These are phyloP conservation scores for Copidosoma aretas DNA, from an alignment of 2,888 invertebrate species.

Conservation along the genomic window DNA sequence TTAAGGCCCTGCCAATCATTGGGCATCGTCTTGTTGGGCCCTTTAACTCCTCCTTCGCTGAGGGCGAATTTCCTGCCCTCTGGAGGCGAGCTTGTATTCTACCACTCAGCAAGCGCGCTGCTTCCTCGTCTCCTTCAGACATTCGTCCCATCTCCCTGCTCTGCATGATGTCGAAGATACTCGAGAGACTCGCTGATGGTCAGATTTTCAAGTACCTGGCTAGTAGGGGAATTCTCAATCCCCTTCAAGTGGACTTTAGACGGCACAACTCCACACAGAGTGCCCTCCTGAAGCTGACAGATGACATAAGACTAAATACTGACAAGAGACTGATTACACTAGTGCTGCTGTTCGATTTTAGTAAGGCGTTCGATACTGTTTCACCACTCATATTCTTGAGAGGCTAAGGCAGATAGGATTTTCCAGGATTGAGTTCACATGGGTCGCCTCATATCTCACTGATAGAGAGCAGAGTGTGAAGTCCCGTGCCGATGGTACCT, in stretches of 20 bases:
- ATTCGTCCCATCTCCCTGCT: background rate
- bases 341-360: background rate
- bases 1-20: too few relatives aligned
- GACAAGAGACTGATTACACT: constrained; percentile 4
- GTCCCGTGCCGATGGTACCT: background rate
- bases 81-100: background rate
- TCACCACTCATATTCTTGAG: background rate
- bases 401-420: background rate
- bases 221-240: background rate
- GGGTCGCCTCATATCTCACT: background rate
- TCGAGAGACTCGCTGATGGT: background rate
- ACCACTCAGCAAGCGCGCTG: background rate
- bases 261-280: background rate
- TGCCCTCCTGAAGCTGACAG: constrained; percentile 1
- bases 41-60: background rate
- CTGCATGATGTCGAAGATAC: background rate
- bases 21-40: too few relatives aligned
- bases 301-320: background rate
- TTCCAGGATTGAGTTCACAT: background rate
- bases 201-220: background rate
- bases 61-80: background rate
- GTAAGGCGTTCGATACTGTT: background rate
- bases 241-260: background rate
- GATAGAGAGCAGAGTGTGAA: background rate
- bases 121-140: background rate